Conservation (phyloP, 2,888 invertebrate species). For the Phrixothrix hirtus region DNA sequence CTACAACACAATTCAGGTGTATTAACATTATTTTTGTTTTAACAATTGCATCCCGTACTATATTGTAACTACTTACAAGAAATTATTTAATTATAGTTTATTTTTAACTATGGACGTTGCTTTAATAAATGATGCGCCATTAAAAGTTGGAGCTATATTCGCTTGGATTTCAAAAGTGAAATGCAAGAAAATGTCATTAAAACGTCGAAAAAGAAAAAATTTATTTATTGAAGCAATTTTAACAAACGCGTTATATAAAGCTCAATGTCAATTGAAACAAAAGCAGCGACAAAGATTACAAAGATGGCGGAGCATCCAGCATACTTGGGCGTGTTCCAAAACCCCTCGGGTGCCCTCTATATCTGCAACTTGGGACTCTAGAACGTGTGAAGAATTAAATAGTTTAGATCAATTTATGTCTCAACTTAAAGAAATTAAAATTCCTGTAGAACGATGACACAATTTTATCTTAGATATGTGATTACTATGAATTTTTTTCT, state of each 20-base stretch:
- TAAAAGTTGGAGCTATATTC: conserved; percentile 61
- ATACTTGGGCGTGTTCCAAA: conserved; percentile 28
- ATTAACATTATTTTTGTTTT: conserved; percentile 33
- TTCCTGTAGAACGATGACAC: conserved; percentile 53
- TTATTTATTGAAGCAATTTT: conserved; percentile 68
- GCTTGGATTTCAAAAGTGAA: conserved; percentile 69
- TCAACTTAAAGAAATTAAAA: conserved; percentile 64
- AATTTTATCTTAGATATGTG: conserved; percentile 40
- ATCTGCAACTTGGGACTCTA: conserved; percentile 37
- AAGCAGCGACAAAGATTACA: conserved; percentile 67
- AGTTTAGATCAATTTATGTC: conserved; percentile 69
- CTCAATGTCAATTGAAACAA: conserved; percentile 63
- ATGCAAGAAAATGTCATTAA: conserved; percentile 63
- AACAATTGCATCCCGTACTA: no score
- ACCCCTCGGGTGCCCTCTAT: conserved; percentile 13
- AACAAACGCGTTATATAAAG: conserved; percentile 62
- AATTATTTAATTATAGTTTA: no score
- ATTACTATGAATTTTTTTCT: conserved; percentile 54
- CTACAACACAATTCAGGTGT: conserved; percentile 23
- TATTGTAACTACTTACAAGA: no score
- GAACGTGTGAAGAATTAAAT: conserved; percentile 61
- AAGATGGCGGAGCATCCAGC: conserved; percentile 58
- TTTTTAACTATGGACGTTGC: conserved; percentile 44
- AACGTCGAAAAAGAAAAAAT: conserved; percentile 64
- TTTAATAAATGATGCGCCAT: conserved; percentile 11